Base-by-base conservation (phyloP, 2,888 invertebrate species). In the Petrophora chlorosata region DNA sequence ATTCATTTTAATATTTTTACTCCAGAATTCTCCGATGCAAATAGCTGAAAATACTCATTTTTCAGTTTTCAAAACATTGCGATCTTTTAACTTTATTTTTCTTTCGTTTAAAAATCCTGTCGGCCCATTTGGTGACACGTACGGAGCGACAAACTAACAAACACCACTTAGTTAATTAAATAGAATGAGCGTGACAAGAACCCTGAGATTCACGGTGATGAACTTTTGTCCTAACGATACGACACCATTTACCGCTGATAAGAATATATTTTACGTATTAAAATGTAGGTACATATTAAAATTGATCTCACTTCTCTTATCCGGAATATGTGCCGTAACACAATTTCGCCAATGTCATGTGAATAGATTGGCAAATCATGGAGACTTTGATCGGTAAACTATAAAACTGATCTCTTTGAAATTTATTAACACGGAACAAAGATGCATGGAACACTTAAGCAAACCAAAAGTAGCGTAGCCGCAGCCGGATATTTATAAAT, bases 101-200 rank as follows among this genome's bases (percentile, higher is more conserved):
- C 26, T 38, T 33, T 32, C 32, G 7, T 8, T 26, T 4, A 32
- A 32, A 48, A 50, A 53, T 51, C 56, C 56, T 29, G 9, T 32
- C 16, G 16, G 9, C 28, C 32, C 29, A 35, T 46, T 45, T 36
- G 32, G 40, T 43, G 43, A 46, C 57, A 57, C 57, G 57, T 53
- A 36, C 51, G 17, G 26, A 33, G 13, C 22, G 38, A 10, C 28
- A 41, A 29, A 51, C 48, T 48, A 49, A 51, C 54, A 51, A 54
- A 49, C 57, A 54, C 34, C 41, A 49, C 54, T 46, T 44, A 45
- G 45, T 35, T 56, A 48, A 53, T 56, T 53, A 51, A 56, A 56
- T 44, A 35, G 32, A 35, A 38, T 25, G 25, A 28, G 32, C 32
- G 40, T 46, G 43, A 44, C 46, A 29, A 44, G 40, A 40, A 17